A percentile compares a stretch with the other conserved stretches of the same genome.
Conservation (phyloP, 2,113 vertebrate genomes). For the Plotosus lineatus region DNA sequence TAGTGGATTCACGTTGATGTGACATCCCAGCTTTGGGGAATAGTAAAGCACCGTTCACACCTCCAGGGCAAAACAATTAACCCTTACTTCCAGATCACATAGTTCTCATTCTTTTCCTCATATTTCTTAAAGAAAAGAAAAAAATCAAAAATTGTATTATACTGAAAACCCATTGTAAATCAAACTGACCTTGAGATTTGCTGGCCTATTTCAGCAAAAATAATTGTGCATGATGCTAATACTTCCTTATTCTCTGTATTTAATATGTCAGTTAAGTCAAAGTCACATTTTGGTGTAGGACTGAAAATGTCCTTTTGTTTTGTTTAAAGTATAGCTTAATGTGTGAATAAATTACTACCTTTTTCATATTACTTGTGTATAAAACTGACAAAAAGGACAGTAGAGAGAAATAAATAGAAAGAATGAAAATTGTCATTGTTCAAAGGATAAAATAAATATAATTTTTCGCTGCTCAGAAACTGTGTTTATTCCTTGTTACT, state of each 20-base stretch:
- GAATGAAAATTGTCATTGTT: constrained; percentile 6
- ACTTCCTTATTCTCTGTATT: constrained; percentile 17
- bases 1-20: constrained; percentile 54
- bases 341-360: constrained; percentile 6
- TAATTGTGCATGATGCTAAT: neutral
- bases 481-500: constrained; percentile 7
- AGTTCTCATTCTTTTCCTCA: constrained; percentile 25
- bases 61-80: no score
- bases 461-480: constrained; percentile 20
- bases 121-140: neutral
- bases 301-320: constrained; percentile 40
- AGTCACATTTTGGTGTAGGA: constrained; percentile 11
- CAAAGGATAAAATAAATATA: constrained; percentile 25
- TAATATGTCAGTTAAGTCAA: constrained; percentile 45
- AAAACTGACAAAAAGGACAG: neutral
- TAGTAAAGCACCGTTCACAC: no score
- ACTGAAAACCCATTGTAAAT: constrained; percentile 36
- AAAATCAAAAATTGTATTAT: neutral
- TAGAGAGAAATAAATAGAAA: neutral
- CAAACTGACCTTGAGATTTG: constrained; percentile 48
- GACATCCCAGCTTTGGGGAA: no score
- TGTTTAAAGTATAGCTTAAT: constrained; percentile 14
- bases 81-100: constrained; percentile 21
- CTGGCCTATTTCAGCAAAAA: constrained; percentile 28
- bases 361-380: neutral